Conservation (phyloP, 2,888 invertebrate species). For the Scaptomyza reducta region DNA sequence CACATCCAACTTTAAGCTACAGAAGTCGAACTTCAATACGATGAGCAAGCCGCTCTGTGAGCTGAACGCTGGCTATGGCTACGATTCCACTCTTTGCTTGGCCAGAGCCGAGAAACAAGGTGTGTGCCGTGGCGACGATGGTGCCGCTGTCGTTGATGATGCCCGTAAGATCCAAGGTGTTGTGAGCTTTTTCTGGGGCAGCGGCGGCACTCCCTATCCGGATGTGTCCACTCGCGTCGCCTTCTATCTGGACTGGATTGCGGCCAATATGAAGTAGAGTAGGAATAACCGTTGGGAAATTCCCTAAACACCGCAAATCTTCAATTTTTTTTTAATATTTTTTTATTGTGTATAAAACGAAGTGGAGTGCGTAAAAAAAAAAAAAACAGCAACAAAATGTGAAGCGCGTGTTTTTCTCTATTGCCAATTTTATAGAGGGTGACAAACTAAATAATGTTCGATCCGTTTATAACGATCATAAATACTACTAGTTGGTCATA, state of each 20-base stretch:
- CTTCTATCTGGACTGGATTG: slow-evolving; percentile 76
- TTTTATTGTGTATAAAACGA: slow-evolving; percentile 61
- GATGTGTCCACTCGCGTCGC: slow-evolving; percentile 75
- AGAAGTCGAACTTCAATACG: slow-evolving; percentile 69
- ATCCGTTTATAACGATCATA: slow-evolving; percentile 29
- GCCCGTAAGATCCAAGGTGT: slow-evolving; percentile 67
- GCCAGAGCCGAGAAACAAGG: slow-evolving; percentile 69
- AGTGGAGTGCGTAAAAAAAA: slow-evolving; percentile 18
- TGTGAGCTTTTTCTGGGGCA: slow-evolving; percentile 75
- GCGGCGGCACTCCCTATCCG: slow-evolving; percentile 78
- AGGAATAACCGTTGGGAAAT: background rate
- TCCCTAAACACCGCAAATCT: background rate
- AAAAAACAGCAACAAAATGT: background rate
- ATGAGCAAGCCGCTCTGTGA: slow-evolving; percentile 66
- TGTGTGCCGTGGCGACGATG: slow-evolving; percentile 81
- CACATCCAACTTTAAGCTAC: slow-evolving; percentile 65
- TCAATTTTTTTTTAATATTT: slow-evolving; percentile 38
- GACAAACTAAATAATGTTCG: background rate
- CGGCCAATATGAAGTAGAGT: slow-evolving; percentile 31
- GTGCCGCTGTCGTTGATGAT: slow-evolving; percentile 75
- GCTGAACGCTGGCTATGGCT: slow-evolving; percentile 71
- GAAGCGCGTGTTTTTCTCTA: slow-evolving; percentile 18
- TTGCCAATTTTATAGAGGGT: slow-evolving; percentile 29
- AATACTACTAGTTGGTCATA: slow-evolving; percentile 22
- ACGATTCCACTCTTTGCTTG: slow-evolving; percentile 74